A percentile compares a stretch with the other conserved stretches of the same genome.
Conservation (phyloP, 2,113 vertebrate species). For the Lepus americanus region DNA sequence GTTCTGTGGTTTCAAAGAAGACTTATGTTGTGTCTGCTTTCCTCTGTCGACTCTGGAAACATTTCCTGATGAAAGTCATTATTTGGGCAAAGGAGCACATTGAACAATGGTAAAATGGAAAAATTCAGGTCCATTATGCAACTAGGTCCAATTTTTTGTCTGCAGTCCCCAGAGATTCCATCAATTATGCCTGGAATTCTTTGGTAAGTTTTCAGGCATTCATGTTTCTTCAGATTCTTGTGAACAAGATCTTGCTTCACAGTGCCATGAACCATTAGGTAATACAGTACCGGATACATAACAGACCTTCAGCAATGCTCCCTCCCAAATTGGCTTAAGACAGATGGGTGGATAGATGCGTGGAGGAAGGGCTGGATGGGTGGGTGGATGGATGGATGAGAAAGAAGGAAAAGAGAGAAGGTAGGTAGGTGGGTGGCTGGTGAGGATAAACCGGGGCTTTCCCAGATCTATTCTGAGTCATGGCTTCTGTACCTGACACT, state of each 20-base stretch:
- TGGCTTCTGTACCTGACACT: slow-evolving; percentile 18
- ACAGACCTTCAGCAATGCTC: background rate
- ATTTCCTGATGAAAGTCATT: slow-evolving; percentile 6
- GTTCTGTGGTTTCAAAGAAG: background rate
- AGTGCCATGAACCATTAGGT: background rate
- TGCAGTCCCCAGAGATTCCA: background rate
- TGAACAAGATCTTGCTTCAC: slow-evolving; percentile 21
- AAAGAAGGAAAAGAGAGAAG: too few species aligned
- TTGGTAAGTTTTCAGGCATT: background rate
- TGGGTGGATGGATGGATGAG: background rate
- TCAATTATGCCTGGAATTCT: slow-evolving; percentile 27
- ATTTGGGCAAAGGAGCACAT: background rate
- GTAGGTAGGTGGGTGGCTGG: background rate
- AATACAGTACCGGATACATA: background rate
- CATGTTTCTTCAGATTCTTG: background rate
- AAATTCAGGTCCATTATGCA: background rate
- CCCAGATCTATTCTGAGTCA: background rate
- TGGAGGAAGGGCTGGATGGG: background rate
- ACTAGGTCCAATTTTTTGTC: background rate
- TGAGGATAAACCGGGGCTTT: background rate
- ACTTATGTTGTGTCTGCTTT: background rate
- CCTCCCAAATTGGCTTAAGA: background rate
- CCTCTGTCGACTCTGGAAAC: background rate
- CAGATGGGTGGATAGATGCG: too few species aligned
- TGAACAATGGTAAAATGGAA: background rate